These are phyloP conservation scores for Liopterus haemorrhoidalis DNA, from an alignment of 2,888 invertebrate species.

Conservation along the genomic window DNA sequence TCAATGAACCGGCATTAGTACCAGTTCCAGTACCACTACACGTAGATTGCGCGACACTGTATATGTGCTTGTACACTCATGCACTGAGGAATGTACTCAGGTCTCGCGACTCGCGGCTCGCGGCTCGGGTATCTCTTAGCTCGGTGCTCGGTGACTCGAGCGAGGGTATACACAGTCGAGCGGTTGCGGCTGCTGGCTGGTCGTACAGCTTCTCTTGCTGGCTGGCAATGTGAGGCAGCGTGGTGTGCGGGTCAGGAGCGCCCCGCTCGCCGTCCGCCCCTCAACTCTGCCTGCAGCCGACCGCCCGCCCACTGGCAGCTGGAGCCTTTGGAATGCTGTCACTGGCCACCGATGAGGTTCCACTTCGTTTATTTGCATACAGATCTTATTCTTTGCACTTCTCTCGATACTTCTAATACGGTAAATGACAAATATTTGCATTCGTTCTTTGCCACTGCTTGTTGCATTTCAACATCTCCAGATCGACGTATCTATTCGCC, in stretches of 20 bases:
- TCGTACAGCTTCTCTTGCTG: conserved; percentile 4
- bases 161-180: too few relatives aligned
- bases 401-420: conserved; percentile 3
- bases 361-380: conserved; percentile 32
- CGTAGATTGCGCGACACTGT: too few relatives aligned
- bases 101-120: not conserved
- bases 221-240: too few relatives aligned
- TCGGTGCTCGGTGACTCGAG: conserved; percentile 9
- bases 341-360: conserved; percentile 39
- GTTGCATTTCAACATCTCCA: not conserved
- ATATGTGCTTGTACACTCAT: too few relatives aligned
- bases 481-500: too few relatives aligned
- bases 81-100: too few relatives aligned
- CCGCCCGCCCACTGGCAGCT: conserved; percentile 7
- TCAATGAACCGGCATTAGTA: too few relatives aligned
- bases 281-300: too few relatives aligned
- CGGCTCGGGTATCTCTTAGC: conserved; percentile 7
- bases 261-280: not conserved
- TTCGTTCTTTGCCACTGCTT: conserved; percentile 3
- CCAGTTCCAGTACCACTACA: too few relatives aligned
- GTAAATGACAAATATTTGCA: not conserved
- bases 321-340: conserved; percentile 43
- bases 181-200: too few relatives aligned
- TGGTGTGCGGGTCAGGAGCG: conserved; percentile 19
- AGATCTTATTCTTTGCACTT: conserved; percentile 2